These are phyloP conservation scores for Berghia stephanieae DNA, from an alignment of 1,140 invertebrate genomes.

Conservation along the genomic window DNA sequence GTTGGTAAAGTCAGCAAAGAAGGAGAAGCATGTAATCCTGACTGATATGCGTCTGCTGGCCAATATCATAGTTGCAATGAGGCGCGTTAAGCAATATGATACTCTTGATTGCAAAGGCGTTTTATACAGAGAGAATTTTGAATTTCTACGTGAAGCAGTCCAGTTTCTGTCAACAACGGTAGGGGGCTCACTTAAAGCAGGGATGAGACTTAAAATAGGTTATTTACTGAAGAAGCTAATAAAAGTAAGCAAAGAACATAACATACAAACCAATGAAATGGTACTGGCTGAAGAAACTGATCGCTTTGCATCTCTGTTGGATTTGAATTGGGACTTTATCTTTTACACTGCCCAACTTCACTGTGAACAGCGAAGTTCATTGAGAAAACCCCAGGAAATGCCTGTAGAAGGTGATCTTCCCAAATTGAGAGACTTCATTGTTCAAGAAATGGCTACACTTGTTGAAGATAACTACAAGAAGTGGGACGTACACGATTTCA, in stretches of 20 bases:
- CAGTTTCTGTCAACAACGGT: not conserved
- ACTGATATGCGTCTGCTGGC: constrained; percentile 21
- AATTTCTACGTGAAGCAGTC: not conserved
- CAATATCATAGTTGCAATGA: constrained; percentile 6
- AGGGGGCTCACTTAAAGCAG: not conserved
- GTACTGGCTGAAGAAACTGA: constrained; percentile 15
- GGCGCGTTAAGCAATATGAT: not conserved
- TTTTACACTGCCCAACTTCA: constrained; percentile 18
- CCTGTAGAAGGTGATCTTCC: constrained; percentile 15
- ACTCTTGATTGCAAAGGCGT: not conserved
- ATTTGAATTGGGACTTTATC: constrained; percentile 28
- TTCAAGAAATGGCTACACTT: constrained; percentile 29
- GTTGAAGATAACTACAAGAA: constrained; percentile 12
- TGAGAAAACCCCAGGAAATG: constrained; percentile 5
- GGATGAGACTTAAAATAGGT: constrained; percentile 13
- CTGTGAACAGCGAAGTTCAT: not conserved
- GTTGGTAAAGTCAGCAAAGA: too few species aligned
- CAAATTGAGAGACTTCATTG: constrained; percentile 8
- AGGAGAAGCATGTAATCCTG: too few species aligned
- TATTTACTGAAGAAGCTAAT: constrained; percentile 8
- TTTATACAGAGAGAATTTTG: not conserved
- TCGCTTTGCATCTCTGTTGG: not conserved
- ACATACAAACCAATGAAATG: constrained; percentile 10
- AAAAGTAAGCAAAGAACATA: constrained; percentile 12
- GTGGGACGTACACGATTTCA: constrained; percentile 14